Evolutionary conservation across 1,140 invertebrate species (phyloP).

Genomic region (Parasteatoda tepidariorum): DNA sequence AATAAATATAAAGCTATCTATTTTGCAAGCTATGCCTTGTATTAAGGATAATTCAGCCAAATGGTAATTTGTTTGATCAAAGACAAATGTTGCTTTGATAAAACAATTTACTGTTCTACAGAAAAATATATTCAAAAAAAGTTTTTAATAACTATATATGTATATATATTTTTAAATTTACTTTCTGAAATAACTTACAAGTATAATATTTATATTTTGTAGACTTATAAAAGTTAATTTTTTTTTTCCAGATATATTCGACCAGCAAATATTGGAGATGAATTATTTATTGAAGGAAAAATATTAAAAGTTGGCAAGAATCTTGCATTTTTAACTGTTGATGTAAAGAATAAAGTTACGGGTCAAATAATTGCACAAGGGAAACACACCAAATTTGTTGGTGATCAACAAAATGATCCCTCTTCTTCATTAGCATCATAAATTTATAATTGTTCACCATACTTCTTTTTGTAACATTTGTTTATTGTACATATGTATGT

Average conservation of each 20-base stretch:
- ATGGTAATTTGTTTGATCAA: no score
- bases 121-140: no score
- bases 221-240: slow-evolving; percentile 60
- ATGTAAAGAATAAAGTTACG: slow-evolving; percentile 79
- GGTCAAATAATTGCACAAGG: slow-evolving; percentile 81
- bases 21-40: no score
- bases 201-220: neutral
- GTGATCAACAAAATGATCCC: slow-evolving; percentile 22
- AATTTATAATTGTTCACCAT: slow-evolving; percentile 44
- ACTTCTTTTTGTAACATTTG: slow-evolving; percentile 3
- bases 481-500: slow-evolving; percentile 10
- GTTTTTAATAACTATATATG: no score
- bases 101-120: no score
- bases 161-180: neutral
- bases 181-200: neutral
- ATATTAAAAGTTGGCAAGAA: slow-evolving; percentile 82
- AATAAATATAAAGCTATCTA: no score
- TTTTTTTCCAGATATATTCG: slow-evolving; percentile 73
- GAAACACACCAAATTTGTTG: slow-evolving; percentile 80
- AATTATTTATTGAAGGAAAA: slow-evolving; percentile 82
- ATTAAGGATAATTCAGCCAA: no score
- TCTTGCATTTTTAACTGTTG: slow-evolving; percentile 84
- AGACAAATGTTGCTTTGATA: no score
- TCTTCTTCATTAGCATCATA: neutral
- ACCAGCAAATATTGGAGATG: slow-evolving; percentile 80